Base-by-base conservation (phyloP, 2,888 invertebrate genomes). In the Agonum fuliginosum region DNA sequence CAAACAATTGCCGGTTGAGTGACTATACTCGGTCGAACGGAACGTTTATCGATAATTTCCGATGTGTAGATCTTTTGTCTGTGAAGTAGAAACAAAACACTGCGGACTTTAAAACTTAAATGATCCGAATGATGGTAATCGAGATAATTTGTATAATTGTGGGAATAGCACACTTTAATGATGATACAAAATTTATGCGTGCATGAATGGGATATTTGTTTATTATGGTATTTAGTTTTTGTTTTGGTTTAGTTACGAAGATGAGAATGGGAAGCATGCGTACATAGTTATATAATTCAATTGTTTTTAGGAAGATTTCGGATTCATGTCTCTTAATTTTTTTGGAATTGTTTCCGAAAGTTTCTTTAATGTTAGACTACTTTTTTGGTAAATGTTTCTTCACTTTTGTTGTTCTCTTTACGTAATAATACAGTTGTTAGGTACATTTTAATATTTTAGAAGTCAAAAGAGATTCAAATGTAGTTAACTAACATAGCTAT, bases 41-140 rank as follows among this genome's bases (percentile, higher is more conserved):
- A 67, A 67, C 67, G 37, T 41, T 67, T 67, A 67, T 67, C 41
- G 37, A 24, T 37, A 8, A 67, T 67, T 41, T 67, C 67, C 34
- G 67, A 67, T 67, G 67, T n/a, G n/a, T n/a, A n/a, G n/a, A n/a
- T n/a, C n/a, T 67, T 67, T 67, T 67, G 67, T 67, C 12, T 41
- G 37, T 22, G 41, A 67, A 37, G 3, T 20, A 67, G 37, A 65
- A 37, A 67, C 67, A 67, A 67, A 67, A 34, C 20, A 41, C 41
- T 20, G 12, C 54, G 12, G n/a, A n/a, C n/a, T n/a, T n/a, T n/a
- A n/a, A n/a, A n/a, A n/a, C n/a, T n/a, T n/a, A n/a, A 22, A 10
- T 8, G 20, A 48, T 20, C 20, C 10, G 48, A 20, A 10, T 20
- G 48, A 48, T 48, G 12, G 24, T 54, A n/a, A 2, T 8, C n/a